These are phyloP conservation scores for Magallana angulata DNA, from an alignment of 1,140 invertebrate species.

Conservation along the genomic window DNA sequence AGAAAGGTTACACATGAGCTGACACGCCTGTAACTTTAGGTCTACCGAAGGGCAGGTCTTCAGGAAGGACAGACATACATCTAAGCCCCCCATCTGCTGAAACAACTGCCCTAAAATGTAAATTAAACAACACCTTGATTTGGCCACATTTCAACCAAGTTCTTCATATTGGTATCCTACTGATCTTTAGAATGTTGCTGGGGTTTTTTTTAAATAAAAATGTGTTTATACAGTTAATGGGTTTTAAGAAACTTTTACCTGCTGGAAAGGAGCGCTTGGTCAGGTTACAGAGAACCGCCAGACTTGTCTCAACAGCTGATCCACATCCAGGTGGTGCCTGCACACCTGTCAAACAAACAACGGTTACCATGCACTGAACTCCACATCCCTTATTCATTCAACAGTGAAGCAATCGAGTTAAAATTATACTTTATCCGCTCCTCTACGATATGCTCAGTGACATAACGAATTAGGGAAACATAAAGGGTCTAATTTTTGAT, in stretches of 20 bases:
- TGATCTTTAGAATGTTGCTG: too few species aligned
- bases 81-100: constrained; percentile 40
- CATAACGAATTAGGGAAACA: too few species aligned
- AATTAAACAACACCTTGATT: neutral
- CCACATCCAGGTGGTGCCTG: neutral
- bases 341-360: neutral
- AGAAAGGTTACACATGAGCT: constrained; percentile 45
- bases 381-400: too few species aligned
- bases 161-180: too few species aligned
- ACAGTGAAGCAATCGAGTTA: too few species aligned
- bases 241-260: neutral
- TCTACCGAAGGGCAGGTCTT: constrained; percentile 26
- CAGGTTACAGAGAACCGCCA: constrained; percentile 21
- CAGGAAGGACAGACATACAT: constrained; percentile 32
- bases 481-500: too few species aligned
- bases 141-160: too few species aligned
- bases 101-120: constrained; percentile 48
- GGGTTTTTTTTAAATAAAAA: too few species aligned
- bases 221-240: too few species aligned
- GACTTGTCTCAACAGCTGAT: too few species aligned
- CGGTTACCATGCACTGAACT: neutral
- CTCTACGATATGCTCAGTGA: too few species aligned
- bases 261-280: constrained; percentile 13
- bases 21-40: constrained; percentile 11
- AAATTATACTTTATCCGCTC: too few species aligned